Base-by-base conservation (phyloP, 2,888 invertebrate species). In the Ligdia adustata region DNA sequence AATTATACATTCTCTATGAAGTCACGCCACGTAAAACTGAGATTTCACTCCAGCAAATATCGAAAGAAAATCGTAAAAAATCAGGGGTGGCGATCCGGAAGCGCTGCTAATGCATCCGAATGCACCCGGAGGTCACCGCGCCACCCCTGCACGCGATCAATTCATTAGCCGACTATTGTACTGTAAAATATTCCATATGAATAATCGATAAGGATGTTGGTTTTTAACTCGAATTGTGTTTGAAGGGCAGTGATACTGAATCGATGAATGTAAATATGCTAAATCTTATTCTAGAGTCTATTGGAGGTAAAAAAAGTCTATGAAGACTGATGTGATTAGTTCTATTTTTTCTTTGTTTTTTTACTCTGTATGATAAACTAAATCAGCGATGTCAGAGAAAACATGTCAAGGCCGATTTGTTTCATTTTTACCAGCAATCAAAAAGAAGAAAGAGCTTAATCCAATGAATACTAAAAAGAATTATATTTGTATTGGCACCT, bases 61-160 rank as follows among this genome's bases (percentile, higher is more conserved):
- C 9, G 46, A 44, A 52, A 49, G 53, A 47, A 49, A 22, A 44
- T 53, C 29, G 6, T 41, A 55, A 60, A 51, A 57, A 59, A 55
- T 62, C 72, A 69, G 66, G 64, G 65, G 63, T 66, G 66, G 76
- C 78, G 59, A 69, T 69, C 84, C 89, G 90, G 91, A 90, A 90
- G 80, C 79, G 66, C 58, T 58, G 71, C 87, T 90, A 91, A 91
- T 91, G 91, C 90, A 90, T 83, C 85, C 89, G 85, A 86, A 82
- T 86, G 83, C 87, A 82, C 75, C 79, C 79, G 73, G 65, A 67
- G 73, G 54, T 47, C 29, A 46, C 24, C 28, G 33, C 26, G 32
- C 47, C 62, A 59, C 62, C 66, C 59, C 62, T 58, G 63, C 85
- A 87, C 85, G 85, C 85, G 77, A 87, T 80, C 85, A 83, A 85